Evolutionary conservation across 1,140 invertebrate species (phyloP), one percentile per base, ranked within the genome.

Genomic region (Saccostrea glomerata): DNA sequence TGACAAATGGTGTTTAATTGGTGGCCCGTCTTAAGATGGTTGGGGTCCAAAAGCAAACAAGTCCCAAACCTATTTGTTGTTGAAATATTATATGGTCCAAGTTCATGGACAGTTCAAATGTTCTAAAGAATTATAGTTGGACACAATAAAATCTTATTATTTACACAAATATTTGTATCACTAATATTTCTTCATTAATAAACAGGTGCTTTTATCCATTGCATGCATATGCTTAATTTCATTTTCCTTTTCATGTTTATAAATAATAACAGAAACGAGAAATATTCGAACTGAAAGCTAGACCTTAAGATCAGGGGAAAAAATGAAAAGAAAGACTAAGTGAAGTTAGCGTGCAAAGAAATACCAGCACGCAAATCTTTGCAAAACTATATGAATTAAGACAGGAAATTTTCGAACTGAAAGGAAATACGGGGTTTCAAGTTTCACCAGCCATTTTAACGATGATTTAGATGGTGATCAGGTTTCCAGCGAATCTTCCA

Each of bases 401-500:
- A 63, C 55, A 36, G 30, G 84, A 85, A n/a, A 85, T 85, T 85
- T 85, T 30, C 84, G 23, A 85, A 84, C 23, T 63, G 84, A 85
- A 85, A 85, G 84, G 84, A 85, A 60, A 85, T 85, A 60, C 23
- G 30, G 17, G 56, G 40, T 55, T 11, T 84, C 12, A 25, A 17
- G 55, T 85, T 36, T 40, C 56, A 85, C 23, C 25, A 17, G 56
- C 55, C 84, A 85, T 25, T 85, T 85, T 85, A 36, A 54, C 15
- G 55, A 60, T 85, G 54, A 85, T 85, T 85, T 63, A 30, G 17
- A 23, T 1, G 23, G 4, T 3, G 6, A 9, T 85, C 55, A 11
- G 55, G 58, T 85, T 85, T 85, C 84, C 40, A 20, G 17, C 84
- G 17, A 58, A 85, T 20, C 23, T 85, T 63, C 84, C 47, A 63